Evolutionary conservation across 2,888 invertebrate species (phyloP).

Genomic region (Arrhopalites spinosus): DNA sequence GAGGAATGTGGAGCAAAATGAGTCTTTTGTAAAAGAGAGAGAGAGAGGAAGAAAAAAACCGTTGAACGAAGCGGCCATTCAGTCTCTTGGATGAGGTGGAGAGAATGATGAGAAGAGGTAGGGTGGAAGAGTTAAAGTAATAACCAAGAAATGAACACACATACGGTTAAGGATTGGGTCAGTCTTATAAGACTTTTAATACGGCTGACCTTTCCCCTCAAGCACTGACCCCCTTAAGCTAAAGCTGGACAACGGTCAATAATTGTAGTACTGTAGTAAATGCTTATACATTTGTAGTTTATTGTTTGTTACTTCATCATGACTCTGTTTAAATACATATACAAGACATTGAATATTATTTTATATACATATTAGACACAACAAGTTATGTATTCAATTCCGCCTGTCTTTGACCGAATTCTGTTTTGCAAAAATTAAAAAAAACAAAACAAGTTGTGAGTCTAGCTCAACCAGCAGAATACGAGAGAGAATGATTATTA

Average conservation of each 20-base stretch:
- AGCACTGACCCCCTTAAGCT: slow-evolving; percentile 44
- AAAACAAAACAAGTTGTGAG: slow-evolving; percentile 27
- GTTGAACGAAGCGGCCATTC: not conserved
- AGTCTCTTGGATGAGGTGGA: slow-evolving; percentile 3
- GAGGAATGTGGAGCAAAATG: too few relatives aligned
- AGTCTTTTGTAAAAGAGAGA: not conserved
- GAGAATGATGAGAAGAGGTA: not conserved
- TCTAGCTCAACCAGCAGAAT: slow-evolving; percentile 15
- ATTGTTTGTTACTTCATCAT: not conserved
- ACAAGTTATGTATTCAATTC: slow-evolving; percentile 16
- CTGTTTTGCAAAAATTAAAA: slow-evolving; percentile 4
- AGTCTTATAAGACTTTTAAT: slow-evolving; percentile 20
- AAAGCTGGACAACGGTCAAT: slow-evolving; percentile 37
- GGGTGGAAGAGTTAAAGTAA: not conserved
- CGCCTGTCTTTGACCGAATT: slow-evolving; percentile 37
- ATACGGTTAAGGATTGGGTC: slow-evolving; percentile 14
- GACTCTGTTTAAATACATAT: too few relatives aligned
- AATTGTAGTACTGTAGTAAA: slow-evolving; percentile 9
- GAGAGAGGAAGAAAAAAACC: not conserved
- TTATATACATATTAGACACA: not conserved
- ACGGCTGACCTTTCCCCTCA: slow-evolving; percentile 35
- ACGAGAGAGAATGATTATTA: not conserved
- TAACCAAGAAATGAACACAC: too few relatives aligned
- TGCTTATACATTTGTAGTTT: not conserved
- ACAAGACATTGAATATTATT: too few relatives aligned